A percentile compares a stretch with the other conserved stretches of the same genome.
Conservation (phyloP, 1,140 invertebrate genomes). For the Sminthurides bifidus region DNA sequence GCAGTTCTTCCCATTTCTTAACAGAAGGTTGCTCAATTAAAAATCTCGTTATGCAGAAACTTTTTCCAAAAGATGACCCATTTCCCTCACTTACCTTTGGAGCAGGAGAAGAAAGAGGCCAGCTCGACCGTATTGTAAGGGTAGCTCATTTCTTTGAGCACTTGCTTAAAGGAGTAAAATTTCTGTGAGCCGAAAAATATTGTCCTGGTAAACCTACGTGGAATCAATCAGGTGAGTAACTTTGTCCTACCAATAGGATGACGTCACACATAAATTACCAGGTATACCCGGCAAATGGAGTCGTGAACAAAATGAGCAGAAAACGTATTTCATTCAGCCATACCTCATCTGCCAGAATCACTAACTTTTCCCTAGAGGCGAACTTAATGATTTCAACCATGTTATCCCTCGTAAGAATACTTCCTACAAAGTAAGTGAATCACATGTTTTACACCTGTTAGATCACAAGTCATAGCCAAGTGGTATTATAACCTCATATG, state of each 20-base stretch:
- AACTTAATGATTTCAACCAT: slow-evolving; percentile 88
- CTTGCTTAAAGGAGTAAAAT: slow-evolving; percentile 93
- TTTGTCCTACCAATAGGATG: neutral
- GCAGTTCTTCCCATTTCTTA: no score
- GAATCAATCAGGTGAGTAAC: slow-evolving; percentile 1
- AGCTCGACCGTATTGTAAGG: slow-evolving; percentile 75
- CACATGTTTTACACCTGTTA: neutral
- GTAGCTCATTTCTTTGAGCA: slow-evolving; percentile 71
- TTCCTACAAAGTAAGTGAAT: slow-evolving; percentile 38
- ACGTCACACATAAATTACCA: neutral
- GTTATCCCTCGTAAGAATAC: slow-evolving; percentile 76
- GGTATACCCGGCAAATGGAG: neutral
- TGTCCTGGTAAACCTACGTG: slow-evolving; percentile 81
- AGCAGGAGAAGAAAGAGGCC: slow-evolving; percentile 89
- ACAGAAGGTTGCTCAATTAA: no score
- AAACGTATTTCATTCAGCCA: neutral
- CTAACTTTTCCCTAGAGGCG: slow-evolving; percentile 70
- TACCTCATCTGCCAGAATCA: slow-evolving; percentile 92
- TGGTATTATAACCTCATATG: no score
- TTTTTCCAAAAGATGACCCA: no score
- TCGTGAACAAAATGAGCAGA: neutral
- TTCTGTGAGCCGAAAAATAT: slow-evolving; percentile 78
- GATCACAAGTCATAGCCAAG: neutral
- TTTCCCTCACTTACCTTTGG: slow-evolving; percentile 57
- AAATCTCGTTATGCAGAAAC: no score